Conservation (phyloP, 2,113 vertebrate species). For the Upupa epops region DNA sequence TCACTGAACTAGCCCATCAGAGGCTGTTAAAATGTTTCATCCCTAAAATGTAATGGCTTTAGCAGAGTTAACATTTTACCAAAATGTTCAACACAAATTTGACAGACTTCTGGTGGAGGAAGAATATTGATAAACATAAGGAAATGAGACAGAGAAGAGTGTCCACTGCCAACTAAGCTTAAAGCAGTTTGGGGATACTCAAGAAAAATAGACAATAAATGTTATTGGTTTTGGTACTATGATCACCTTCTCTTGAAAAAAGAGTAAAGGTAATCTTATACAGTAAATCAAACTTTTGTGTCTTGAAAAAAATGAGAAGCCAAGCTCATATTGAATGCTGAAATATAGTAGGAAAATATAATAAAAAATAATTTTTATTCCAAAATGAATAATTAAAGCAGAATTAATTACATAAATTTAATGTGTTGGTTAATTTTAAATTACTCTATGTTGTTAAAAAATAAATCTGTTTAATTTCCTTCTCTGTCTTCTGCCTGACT, state of each 20-base stretch:
- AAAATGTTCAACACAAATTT: too few relatives aligned
- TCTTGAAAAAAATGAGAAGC: background rate
- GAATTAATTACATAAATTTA: background rate
- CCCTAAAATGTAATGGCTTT: too few relatives aligned
- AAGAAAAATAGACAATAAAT: background rate
- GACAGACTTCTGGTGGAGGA: too few relatives aligned
- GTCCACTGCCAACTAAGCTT: too few relatives aligned
- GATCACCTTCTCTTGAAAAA: background rate
- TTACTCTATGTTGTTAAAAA: background rate
- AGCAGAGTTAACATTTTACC: too few relatives aligned
- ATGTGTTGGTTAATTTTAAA: background rate
- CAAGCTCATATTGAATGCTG: background rate
- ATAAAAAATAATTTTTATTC: background rate
- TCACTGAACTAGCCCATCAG: too few relatives aligned
- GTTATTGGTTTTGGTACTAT: background rate
- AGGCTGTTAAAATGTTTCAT: too few relatives aligned
- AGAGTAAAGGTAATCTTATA: background rate
- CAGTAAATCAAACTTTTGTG: background rate
- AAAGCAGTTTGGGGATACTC: too few relatives aligned
- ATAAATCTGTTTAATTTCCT: background rate
- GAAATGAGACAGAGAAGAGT: too few relatives aligned
- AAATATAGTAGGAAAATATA: background rate
- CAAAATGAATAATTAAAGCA: background rate
- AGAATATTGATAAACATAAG: too few relatives aligned
- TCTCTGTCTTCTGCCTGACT: background rate